phyloP scores from a whole-genome alignment of 2,888 invertebrate genomes.

The Trachelus iudaicus region DNA sequence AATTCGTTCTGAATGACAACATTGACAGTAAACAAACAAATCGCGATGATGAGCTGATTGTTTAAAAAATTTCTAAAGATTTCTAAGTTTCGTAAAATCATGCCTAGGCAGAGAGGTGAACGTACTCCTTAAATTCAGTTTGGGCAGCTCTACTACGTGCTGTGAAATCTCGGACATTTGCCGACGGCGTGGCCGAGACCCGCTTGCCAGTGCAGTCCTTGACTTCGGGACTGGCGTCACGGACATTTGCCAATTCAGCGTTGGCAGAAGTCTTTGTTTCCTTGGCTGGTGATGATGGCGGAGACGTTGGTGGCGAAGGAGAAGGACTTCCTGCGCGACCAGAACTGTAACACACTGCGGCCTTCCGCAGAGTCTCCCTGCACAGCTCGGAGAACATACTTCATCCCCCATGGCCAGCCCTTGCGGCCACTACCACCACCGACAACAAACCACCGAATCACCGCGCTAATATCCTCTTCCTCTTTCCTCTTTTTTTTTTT shows the following conservation, averaged over 20 bases:
- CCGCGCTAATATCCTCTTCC: constrained; percentile 31
- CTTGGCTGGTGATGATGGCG: constrained; percentile 62
- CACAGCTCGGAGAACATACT: constrained; percentile 70
- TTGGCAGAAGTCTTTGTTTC: constrained; percentile 44
- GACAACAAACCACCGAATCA: background rate
- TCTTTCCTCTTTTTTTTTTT: constrained; percentile 9
- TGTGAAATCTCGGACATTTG: constrained; percentile 32
- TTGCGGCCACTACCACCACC: constrained; percentile 21
- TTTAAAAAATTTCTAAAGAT: background rate
- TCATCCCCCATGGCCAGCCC: constrained; percentile 62
- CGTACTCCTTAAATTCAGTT: constrained; percentile 54
- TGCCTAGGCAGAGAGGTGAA: constrained; percentile 22
- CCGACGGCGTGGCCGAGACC: constrained; percentile 11
- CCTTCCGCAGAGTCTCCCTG: constrained; percentile 69
- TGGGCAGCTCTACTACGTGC: constrained; percentile 9
- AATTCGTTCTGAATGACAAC: background rate
- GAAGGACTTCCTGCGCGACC: constrained; percentile 61
- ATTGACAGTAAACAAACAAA: background rate
- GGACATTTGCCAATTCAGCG: constrained; percentile 57
- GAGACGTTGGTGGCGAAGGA: constrained; percentile 62
- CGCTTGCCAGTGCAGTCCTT: constrained; percentile 32
- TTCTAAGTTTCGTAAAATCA: background rate
- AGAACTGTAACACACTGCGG: constrained; percentile 66
- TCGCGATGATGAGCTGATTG: background rate
- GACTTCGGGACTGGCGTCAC: constrained; percentile 28